Evolutionary conservation across 1,140 invertebrate species (phyloP).

Genomic region (Psilanteris sp.): DNA sequence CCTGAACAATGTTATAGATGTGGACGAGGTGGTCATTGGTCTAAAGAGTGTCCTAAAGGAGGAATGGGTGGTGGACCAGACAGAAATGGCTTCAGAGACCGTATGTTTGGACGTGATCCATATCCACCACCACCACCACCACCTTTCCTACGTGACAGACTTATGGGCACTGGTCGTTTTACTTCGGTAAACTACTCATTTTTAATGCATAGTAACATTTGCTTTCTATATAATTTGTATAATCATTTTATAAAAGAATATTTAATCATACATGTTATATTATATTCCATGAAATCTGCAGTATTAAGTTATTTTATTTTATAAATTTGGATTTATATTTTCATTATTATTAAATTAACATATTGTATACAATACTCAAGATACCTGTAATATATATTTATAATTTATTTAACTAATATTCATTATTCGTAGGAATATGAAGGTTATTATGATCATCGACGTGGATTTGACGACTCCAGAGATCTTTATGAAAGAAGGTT

Average conservation of each 20-base stretch:
- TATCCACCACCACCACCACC: constrained; percentile 91
- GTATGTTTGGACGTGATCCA: constrained; percentile 90
- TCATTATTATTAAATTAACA: too few species aligned
- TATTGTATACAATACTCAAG: too few species aligned
- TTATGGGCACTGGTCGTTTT: constrained; percentile 88
- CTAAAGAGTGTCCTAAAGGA: constrained; percentile 91
- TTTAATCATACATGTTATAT: too few species aligned
- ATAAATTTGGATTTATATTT: too few species aligned
- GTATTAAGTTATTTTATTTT: too few species aligned
- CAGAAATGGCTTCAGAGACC: constrained; percentile 89
- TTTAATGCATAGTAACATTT: too few species aligned
- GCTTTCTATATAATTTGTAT: too few species aligned
- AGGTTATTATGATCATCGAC: constrained; percentile 88
- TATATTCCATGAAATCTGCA: too few species aligned
- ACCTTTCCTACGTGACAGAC: constrained; percentile 90
- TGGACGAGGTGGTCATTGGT: constrained; percentile 96
- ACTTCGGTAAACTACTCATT: too few species aligned
- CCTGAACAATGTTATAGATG: constrained; percentile 96
- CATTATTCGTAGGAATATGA: constrained; percentile 84
- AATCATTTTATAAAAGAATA: too few species aligned
- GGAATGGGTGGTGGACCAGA: constrained; percentile 84
- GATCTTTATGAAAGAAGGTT: constrained; percentile 90
- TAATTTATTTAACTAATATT: too few species aligned
- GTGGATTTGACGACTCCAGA: constrained; percentile 86
- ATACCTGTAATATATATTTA: constrained; percentile 2